Percentiles rank a stretch among this genome's conserved stretches.
Evolutionary conservation across 2,888 invertebrate species (phyloP).

Genomic region (Digitonthophagus gazella): DNA sequence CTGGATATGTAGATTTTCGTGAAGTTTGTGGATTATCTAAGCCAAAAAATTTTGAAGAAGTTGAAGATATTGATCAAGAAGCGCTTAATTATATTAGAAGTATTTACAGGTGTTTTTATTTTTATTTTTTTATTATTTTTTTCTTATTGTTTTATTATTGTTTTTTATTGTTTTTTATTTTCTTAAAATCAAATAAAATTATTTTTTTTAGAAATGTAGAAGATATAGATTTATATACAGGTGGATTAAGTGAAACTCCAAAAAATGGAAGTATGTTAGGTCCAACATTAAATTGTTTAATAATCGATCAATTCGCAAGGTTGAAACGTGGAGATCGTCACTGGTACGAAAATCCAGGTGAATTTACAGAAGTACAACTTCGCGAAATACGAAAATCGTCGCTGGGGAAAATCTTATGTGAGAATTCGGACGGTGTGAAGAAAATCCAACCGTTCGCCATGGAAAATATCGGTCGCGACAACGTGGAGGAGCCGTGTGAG

Average conservation of each 20-base stretch:
- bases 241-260: conserved; percentile 79
- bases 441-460: conserved; percentile 68
- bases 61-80: conserved; percentile 65
- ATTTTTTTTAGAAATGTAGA: conserved; percentile 60
- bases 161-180: not conserved
- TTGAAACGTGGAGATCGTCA: conserved; percentile 80
- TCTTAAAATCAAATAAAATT: not conserved
- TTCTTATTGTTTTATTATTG: too few relatives aligned
- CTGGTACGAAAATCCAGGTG: conserved; percentile 82
- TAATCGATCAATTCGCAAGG: conserved; percentile 81
- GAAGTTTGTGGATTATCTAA: conserved; percentile 69
- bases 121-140: not conserved
- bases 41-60: conserved; percentile 63
- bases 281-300: conserved; percentile 79
- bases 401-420: conserved; percentile 72
- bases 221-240: conserved; percentile 87
- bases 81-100: conserved; percentile 61
- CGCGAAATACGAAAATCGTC: conserved; percentile 75
- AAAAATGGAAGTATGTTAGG: conserved; percentile 72
- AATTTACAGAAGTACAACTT: conserved; percentile 75
- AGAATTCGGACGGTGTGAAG: conserved; percentile 67
- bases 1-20: conserved; percentile 75
- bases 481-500: conserved; percentile 65
- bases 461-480: conserved; percentile 57
- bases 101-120: conserved; percentile 59